These are phyloP conservation scores for Parasteatoda tepidariorum DNA, from an alignment of 1,140 invertebrate genomes.

Conservation along the genomic window DNA sequence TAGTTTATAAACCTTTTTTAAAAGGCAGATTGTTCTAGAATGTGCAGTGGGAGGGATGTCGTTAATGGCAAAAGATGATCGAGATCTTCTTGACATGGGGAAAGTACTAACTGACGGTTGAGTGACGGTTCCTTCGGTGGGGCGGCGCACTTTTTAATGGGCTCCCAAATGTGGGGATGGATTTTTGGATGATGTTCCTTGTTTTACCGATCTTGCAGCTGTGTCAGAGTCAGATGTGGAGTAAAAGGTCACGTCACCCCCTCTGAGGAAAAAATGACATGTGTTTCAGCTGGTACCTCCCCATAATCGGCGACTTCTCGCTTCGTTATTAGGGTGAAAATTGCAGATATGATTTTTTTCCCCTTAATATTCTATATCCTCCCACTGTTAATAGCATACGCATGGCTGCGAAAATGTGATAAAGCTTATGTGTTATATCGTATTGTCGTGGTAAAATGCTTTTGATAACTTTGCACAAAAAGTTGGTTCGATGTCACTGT, in stretches of 20 bases:
- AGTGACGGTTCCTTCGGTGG: conserved; percentile 24
- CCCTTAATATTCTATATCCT: no score
- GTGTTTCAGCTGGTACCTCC: background rate
- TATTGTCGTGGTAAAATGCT: no score
- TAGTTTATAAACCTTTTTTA: no score
- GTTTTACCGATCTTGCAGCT: conserved; percentile 31
- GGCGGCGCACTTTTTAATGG: conserved; percentile 37
- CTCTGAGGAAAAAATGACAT: background rate
- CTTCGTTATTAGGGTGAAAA: background rate
- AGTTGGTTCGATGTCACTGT: no score
- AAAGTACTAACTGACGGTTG: background rate
- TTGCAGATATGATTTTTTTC: background rate
- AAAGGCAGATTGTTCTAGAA: background rate
- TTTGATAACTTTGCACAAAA: no score
- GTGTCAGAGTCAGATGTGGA: background rate
- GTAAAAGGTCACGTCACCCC: conserved; percentile 22
- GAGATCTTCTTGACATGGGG: background rate
- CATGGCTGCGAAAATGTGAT: no score
- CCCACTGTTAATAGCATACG: no score
- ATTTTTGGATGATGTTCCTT: conserved; percentile 10
- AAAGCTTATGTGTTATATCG: no score
- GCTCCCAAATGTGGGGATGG: conserved; percentile 13
- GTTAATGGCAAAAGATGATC: background rate
- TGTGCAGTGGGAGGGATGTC: background rate
- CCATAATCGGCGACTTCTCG: conserved; percentile 11